Evolutionary conservation across 2,888 invertebrate genomes (phyloP).

Genomic region (Ichneumon xanthorius): DNA sequence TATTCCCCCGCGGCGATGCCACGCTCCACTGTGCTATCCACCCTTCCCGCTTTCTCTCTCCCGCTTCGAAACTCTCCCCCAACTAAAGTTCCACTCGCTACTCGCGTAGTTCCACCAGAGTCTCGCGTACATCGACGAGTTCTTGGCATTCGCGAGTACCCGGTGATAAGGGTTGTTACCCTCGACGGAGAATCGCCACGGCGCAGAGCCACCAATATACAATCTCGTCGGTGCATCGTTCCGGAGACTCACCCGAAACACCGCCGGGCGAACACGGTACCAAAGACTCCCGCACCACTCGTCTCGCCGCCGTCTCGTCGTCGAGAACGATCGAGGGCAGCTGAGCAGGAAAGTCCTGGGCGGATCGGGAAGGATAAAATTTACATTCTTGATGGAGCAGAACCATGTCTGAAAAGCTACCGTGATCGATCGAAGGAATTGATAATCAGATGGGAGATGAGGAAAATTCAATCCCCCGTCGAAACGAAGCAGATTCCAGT

Average conservation of each 20-base stretch:
- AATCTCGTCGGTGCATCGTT: constrained; percentile 33
- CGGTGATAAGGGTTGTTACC: constrained; percentile 39
- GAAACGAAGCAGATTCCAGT: constrained; percentile 40
- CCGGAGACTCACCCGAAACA: background rate
- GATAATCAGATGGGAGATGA: constrained; percentile 59
- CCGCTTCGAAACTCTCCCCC: constrained; percentile 15
- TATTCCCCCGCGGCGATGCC: constrained; percentile 74
- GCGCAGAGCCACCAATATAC: constrained; percentile 10
- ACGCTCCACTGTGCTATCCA: constrained; percentile 40
- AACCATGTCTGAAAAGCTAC: constrained; percentile 7
- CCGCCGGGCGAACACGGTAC: constrained; percentile 20
- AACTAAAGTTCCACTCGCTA: constrained; percentile 42
- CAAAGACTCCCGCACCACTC: background rate
- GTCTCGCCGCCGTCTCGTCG: background rate
- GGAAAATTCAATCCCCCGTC: constrained; percentile 54
- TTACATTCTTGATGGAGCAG: constrained; percentile 61
- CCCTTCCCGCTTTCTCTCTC: constrained; percentile 14
- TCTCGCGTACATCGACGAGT: constrained; percentile 43
- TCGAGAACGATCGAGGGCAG: background rate
- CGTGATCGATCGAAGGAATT: constrained; percentile 56
- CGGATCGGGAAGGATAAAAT: constrained; percentile 48
- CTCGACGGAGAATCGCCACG: constrained; percentile 12
- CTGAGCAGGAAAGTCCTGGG: background rate
- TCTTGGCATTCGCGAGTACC: constrained; percentile 57
- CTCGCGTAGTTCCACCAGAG: constrained; percentile 25